Evolutionary conservation across 2,888 invertebrate species (phyloP).

Genomic region (Harpagoxenus sublaevis): DNA sequence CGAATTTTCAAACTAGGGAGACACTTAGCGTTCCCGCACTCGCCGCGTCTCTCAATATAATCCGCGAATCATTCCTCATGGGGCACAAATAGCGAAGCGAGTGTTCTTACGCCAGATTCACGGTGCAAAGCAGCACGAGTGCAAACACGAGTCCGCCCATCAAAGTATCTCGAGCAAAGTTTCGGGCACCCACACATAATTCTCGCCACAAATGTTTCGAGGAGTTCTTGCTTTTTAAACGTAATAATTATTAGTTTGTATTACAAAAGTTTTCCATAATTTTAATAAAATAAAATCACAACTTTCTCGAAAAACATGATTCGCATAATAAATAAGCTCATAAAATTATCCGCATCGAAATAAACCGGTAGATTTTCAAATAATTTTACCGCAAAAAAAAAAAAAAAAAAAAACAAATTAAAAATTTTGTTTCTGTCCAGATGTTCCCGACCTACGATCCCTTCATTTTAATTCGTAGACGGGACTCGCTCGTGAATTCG

Average conservation of each 20-base stretch:
- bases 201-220: not conserved
- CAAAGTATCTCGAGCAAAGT: not conserved
- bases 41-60: no score
- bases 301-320: not conserved
- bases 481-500: not conserved
- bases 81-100: not conserved
- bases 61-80: not conserved
- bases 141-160: not conserved
- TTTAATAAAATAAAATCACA: not conserved
- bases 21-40: not conserved
- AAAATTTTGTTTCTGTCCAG: not conserved
- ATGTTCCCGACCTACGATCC: not conserved
- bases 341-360: not conserved
- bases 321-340: not conserved
- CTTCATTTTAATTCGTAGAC: not conserved
- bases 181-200: not conserved
- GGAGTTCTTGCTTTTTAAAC: not conserved
- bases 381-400: not conserved
- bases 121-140: not conserved
- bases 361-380: not conserved
- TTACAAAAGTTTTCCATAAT: not conserved
- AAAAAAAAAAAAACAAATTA: not conserved
- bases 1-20: conserved; percentile 4
- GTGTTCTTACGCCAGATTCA: not conserved
- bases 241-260: not conserved